Evolutionary conservation across 1,140 invertebrate species (phyloP).

Genomic region (Sycophila sp.): DNA sequence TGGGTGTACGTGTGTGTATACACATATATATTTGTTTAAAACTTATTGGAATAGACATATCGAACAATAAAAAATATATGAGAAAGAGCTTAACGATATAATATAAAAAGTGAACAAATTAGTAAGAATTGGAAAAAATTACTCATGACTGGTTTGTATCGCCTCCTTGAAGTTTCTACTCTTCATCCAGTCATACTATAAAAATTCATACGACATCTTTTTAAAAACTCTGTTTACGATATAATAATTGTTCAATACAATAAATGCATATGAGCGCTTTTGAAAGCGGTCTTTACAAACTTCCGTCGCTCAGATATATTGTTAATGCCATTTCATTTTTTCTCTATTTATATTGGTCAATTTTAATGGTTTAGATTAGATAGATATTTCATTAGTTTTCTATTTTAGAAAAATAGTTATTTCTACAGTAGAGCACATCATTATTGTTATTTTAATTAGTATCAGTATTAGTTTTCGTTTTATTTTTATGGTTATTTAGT

Average conservation of each 20-base stretch:
- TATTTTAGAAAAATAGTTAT: too few relatives aligned
- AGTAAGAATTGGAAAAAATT: constrained; percentile 65
- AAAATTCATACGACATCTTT: constrained; percentile 60
- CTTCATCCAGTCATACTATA: constrained; percentile 91
- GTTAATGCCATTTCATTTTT: too few relatives aligned
- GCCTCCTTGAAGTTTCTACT: constrained; percentile 94
- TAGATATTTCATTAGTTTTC: too few relatives aligned
- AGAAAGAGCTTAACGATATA: constrained; percentile 48
- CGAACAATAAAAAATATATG: constrained; percentile 53
- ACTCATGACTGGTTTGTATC: constrained; percentile 78
- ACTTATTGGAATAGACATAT: constrained; percentile 50
- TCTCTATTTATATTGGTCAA: too few relatives aligned
- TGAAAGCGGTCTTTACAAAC: too few relatives aligned
- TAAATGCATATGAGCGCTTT: constrained; percentile 37
- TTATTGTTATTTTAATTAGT: too few relatives aligned
- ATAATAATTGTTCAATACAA: background rate
- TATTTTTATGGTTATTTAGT: too few relatives aligned
- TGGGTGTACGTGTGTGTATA: background rate
- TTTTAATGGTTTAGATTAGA: too few relatives aligned
- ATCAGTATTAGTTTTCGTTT: too few relatives aligned
- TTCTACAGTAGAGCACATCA: too few relatives aligned
- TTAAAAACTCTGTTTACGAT: constrained; percentile 19
- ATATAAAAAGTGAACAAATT: constrained; percentile 55
- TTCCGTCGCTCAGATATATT: too few relatives aligned
- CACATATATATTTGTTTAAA: constrained; percentile 47